Percentiles rank a stretch among this genome's conserved stretches.
Evolutionary conservation across 2,797 vertebrate species (phyloP).

Genomic region (Tangara arthus): DNA sequence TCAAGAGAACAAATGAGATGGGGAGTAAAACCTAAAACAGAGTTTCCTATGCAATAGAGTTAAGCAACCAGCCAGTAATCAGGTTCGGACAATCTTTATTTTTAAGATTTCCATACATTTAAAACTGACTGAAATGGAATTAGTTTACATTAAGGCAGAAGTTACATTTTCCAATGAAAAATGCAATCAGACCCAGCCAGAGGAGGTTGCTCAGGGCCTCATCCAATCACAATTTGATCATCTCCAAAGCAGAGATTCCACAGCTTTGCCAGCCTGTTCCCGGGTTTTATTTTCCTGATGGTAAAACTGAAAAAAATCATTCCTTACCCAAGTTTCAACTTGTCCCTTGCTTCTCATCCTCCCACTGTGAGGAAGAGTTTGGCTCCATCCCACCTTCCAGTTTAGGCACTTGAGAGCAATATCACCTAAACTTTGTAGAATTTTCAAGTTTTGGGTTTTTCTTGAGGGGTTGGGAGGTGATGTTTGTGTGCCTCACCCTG

Average conservation of each 20-base stretch:
- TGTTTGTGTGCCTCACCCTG: background rate
- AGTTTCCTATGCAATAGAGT: background rate
- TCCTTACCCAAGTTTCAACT: background rate
- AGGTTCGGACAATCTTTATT: background rate
- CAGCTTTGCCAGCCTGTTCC: background rate
- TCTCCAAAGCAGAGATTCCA: background rate
- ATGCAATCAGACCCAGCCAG: background rate
- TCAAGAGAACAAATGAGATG: background rate
- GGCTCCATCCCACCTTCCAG: background rate
- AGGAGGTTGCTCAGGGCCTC: background rate
- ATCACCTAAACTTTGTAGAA: background rate
- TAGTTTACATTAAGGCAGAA: background rate
- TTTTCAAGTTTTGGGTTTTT: background rate
- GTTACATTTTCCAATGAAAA: background rate
- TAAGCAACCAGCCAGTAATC: background rate
- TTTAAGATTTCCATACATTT: background rate
- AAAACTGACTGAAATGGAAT: background rate
- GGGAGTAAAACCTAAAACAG: background rate
- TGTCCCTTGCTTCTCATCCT: background rate
- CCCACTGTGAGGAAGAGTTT: background rate
- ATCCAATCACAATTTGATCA: background rate
- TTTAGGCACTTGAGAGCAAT: background rate
- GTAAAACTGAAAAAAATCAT: background rate
- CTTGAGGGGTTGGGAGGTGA: accelerated
- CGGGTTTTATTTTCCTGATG: background rate